Conservation (phyloP, 2,113 vertebrate genomes). For the Emydura subglobosa region DNA sequence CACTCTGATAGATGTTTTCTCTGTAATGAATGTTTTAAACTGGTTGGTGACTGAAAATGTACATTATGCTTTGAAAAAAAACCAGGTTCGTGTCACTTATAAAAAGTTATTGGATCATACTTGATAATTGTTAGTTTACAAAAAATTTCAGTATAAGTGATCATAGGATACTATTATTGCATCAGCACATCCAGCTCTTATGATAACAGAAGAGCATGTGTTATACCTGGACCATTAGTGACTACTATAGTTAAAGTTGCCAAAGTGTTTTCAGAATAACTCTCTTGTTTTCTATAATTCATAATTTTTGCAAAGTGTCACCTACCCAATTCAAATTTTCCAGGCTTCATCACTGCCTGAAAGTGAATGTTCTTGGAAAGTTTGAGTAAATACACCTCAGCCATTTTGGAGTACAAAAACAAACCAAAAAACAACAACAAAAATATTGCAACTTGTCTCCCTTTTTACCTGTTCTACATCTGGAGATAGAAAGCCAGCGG, state of each 20-base stretch:
- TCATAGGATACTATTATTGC: background rate
- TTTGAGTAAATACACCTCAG: background rate
- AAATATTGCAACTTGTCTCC: background rate
- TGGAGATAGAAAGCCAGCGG: background rate
- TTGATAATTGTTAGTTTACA: background rate
- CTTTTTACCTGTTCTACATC: background rate
- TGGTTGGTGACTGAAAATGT: background rate
- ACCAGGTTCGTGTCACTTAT: background rate
- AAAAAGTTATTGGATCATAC: background rate
- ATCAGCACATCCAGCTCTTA: background rate
- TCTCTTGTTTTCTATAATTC: background rate
- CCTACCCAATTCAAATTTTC: background rate
- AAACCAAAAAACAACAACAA: background rate
- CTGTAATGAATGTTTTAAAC: conserved; percentile 55
- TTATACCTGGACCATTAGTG: background rate
- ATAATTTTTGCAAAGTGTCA: background rate
- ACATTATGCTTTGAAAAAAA: background rate
- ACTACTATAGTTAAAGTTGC: background rate
- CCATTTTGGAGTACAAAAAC: background rate
- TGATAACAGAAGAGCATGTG: background rate
- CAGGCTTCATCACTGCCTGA: background rate
- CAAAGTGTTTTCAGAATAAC: background rate
- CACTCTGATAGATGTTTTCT: background rate
- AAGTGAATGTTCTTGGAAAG: background rate
- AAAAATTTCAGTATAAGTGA: background rate